phyloP scores from a whole-genome alignment of 2,113 vertebrate species.

The Hyaena hyaena region DNA sequence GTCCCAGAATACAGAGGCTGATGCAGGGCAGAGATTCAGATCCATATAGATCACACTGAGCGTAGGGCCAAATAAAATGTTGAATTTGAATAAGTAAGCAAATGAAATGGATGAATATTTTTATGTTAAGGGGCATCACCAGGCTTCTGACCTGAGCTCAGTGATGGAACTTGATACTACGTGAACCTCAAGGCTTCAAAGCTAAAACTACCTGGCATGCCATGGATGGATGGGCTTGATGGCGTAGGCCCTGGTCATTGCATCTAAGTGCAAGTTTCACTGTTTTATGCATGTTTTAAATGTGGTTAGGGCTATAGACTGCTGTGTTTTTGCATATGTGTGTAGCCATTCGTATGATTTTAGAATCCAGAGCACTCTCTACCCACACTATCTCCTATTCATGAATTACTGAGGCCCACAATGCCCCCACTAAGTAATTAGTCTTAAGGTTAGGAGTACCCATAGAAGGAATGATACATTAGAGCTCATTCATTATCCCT shows the following conservation, averaged over 20 bases:
- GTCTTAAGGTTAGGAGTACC: neutral
- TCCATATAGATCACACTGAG: neutral
- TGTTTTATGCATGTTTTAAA: neutral
- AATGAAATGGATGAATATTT: neutral
- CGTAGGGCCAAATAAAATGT: neutral
- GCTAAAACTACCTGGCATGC: neutral
- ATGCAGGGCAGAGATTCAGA: neutral
- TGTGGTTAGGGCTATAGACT: neutral
- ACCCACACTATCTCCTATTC: neutral
- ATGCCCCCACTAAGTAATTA: neutral
- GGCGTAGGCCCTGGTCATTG: neutral
- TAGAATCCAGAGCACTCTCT: neutral
- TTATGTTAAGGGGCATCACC: neutral
- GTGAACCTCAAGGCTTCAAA: neutral
- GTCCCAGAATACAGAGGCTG: neutral
- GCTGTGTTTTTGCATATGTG: neutral
- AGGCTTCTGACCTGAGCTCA: neutral
- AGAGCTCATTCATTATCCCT: neutral
- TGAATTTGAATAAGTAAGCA: neutral
- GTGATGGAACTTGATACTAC: neutral
- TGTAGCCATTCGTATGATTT: neutral
- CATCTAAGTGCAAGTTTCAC: neutral
- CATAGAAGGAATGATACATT: neutral
- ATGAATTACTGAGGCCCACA: neutral
- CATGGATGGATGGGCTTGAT: too few species aligned